phyloP scores from a whole-genome alignment of 1,140 invertebrate species.

The Holotrichia oblita region DNA sequence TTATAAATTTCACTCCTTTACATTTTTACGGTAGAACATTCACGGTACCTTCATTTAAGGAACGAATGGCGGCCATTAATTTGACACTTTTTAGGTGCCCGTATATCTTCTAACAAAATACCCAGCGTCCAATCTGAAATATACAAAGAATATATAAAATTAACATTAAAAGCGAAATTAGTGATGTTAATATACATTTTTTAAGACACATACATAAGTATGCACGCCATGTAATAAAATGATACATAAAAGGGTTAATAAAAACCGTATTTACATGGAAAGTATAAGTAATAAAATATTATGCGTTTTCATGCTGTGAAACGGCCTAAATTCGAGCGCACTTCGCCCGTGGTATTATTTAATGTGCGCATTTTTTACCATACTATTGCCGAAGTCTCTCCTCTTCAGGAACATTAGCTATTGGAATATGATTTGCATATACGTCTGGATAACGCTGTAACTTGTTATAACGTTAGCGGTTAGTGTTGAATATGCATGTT shows the following conservation, averaged over 20 bases:
- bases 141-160: conserved; percentile 6
- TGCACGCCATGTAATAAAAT: conserved; percentile 13
- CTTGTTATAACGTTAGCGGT: not conserved
- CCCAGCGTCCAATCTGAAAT: not conserved
- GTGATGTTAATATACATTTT: conserved; percentile 16
- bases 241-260: conserved; percentile 9
- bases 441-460: not conserved
- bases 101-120: conserved; percentile 1
- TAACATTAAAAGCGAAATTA: conserved; percentile 21
- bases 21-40: too few species aligned
- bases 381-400: conserved; percentile 6
- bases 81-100: conserved; percentile 15
- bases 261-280: not conserved
- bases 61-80: not conserved
- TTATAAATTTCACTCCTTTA: not conserved
- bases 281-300: conserved; percentile 18
- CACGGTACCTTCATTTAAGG: not conserved
- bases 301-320: conserved; percentile 13
- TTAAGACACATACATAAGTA: conserved; percentile 17
- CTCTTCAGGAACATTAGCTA: conserved; percentile 6
- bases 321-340: not conserved
- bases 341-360: conserved; percentile 1
- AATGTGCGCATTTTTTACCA: conserved; percentile 6
- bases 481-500: conserved; percentile 17
- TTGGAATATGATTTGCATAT: conserved; percentile 21